phyloP scores from a whole-genome alignment of 2,797 vertebrate genomes.

The Phataginus tricuspis region DNA sequence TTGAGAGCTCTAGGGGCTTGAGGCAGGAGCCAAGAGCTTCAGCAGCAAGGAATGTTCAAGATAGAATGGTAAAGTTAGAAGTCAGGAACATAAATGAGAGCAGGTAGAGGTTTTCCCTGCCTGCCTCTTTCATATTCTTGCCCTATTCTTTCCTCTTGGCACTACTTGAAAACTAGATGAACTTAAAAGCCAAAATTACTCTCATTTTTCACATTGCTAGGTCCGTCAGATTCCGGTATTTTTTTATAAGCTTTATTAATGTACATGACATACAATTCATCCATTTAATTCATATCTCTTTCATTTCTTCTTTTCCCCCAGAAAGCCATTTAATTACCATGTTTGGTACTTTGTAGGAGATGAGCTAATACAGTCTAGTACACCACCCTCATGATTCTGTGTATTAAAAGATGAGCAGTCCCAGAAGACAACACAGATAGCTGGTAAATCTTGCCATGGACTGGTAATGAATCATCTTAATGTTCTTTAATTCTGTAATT shows the following conservation, averaged over 20 bases:
- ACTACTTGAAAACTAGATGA: not conserved
- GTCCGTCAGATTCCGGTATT: not conserved
- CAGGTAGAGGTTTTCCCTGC: not conserved
- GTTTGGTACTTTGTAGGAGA: not conserved
- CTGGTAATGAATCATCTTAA: not conserved
- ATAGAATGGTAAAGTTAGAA: not conserved
- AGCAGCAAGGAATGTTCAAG: not conserved
- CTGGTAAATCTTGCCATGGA: not conserved
- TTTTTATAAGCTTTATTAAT: not conserved
- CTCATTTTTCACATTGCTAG: not conserved
- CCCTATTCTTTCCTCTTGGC: not conserved
- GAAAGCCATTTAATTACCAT: not conserved
- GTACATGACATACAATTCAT: not conserved
- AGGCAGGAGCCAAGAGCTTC: not conserved
- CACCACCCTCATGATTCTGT: rapidly evolving
- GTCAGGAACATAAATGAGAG: not conserved
- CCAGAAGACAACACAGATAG: not conserved
- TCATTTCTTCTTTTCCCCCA: not conserved
- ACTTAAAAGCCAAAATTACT: not conserved
- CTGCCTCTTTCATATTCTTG: not conserved
- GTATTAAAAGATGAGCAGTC: not conserved
- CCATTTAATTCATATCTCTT: not conserved
- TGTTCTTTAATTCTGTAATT: not conserved
- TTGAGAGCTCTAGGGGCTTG: not conserved
- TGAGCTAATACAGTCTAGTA: not conserved